These are phyloP conservation scores for Syngnathus typhle DNA, from an alignment of 2,113 vertebrate genomes.

Conservation along the genomic window DNA sequence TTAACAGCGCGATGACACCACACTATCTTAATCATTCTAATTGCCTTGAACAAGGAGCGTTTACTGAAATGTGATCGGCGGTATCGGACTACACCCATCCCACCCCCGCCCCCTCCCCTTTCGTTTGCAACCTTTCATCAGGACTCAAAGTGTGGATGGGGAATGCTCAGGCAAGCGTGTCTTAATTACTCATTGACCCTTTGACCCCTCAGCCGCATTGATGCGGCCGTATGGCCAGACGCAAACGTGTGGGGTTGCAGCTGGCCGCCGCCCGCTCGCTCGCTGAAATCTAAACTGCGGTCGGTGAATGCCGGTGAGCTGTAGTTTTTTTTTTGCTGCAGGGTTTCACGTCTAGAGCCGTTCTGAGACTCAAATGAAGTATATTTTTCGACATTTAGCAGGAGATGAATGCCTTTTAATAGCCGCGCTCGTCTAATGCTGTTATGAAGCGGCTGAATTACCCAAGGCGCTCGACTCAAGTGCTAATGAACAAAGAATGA, in stretches of 20 bases:
- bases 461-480: constrained; percentile 79
- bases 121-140: constrained; percentile 57
- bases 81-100: constrained; percentile 54
- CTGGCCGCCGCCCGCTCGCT: constrained; percentile 66
- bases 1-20: constrained; percentile 34
- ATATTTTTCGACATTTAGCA: constrained; percentile 78
- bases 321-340: constrained; percentile 69
- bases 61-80: constrained; percentile 64
- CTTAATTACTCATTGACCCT: constrained; percentile 77
- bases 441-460: constrained; percentile 88
- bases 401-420: constrained; percentile 87
- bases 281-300: constrained; percentile 72
- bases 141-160: constrained; percentile 63
- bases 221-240: constrained; percentile 55
- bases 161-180: constrained; percentile 72
- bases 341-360: constrained; percentile 66
- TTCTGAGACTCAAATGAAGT: constrained; percentile 72
- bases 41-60: constrained; percentile 66
- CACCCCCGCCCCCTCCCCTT: constrained; percentile 56
- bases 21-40: constrained; percentile 64
- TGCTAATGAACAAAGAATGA: constrained; percentile 87
- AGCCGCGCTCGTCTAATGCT: constrained; percentile 75
- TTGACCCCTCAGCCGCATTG: constrained; percentile 70
- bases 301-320: constrained; percentile 64
- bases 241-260: constrained; percentile 45